Conservation (phyloP, 2,113 vertebrate species). For the Leptodactylus fuscus region DNA sequence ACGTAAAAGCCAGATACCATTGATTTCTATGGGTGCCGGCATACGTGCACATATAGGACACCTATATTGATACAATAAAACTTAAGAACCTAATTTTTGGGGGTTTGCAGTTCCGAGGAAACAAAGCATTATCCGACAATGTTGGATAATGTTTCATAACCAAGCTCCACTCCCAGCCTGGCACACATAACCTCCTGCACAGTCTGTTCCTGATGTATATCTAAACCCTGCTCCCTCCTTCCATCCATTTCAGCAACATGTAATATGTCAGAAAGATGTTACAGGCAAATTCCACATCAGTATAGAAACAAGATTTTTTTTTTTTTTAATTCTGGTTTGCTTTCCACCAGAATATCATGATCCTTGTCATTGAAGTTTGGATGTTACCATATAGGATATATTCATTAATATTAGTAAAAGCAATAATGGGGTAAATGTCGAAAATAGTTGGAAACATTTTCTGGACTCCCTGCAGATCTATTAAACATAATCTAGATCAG, state of each 20-base stretch:
- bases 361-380: background rate
- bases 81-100: no score
- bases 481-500: no score
- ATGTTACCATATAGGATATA: background rate
- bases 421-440: no score
- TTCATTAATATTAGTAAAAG: background rate
- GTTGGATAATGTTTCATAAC: slow-evolving; percentile 24
- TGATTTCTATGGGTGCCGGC: no score
- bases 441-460: no score
- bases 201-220: slow-evolving; percentile 6
- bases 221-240: slow-evolving; percentile 1
- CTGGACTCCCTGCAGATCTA: no score
- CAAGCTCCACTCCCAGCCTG: background rate
- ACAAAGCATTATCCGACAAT: background rate
- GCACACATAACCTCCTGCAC: background rate
- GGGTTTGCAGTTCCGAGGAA: no score
- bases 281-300: slow-evolving; percentile 22
- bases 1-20: no score
- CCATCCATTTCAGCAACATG: slow-evolving; percentile 20
- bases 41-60: no score
- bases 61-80: no score
- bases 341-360: background rate
- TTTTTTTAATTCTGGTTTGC: background rate
- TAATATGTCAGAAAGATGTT: slow-evolving; percentile 19
- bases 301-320: background rate